These are phyloP conservation scores for Drosophila saltans DNA, from an alignment of 1,140 invertebrate genomes.

Conservation along the genomic window DNA sequence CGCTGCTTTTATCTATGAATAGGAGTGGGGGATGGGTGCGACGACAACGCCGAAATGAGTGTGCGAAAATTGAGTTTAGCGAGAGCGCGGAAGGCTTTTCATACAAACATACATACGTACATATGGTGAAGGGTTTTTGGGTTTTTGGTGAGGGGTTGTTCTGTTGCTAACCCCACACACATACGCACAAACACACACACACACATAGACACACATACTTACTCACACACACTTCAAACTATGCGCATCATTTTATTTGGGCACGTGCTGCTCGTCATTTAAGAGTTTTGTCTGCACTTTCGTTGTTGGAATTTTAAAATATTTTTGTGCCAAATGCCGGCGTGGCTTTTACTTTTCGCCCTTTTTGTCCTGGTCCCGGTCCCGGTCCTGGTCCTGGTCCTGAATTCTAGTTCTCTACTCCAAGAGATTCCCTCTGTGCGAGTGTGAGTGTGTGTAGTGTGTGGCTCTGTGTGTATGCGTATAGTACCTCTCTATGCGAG, in stretches of 20 bases:
- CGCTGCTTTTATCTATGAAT: not conserved
- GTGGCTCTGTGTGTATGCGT: not conserved
- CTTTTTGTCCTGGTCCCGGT: slow-evolving; percentile 46
- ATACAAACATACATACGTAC: not conserved
- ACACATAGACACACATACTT: not conserved
- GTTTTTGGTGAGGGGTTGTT: slow-evolving; percentile 1
- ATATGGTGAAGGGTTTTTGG: slow-evolving; percentile 13
- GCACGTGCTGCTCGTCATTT: slow-evolving; percentile 81
- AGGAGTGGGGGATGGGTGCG: not conserved
- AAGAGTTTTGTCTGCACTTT: slow-evolving; percentile 82
- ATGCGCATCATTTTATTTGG: slow-evolving; percentile 71
- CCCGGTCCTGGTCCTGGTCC: not conserved
- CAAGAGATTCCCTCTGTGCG: slow-evolving; percentile 15
- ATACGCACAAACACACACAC: not conserved
- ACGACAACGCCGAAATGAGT: not conserved
- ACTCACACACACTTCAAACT: slow-evolving; percentile 32
- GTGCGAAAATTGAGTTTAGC: slow-evolving; percentile 59
- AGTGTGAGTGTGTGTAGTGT: not conserved
- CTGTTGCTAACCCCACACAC: not conserved
- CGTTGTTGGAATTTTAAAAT: slow-evolving; percentile 79
- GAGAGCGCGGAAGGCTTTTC: slow-evolving; percentile 7
- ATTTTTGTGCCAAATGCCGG: slow-evolving; percentile 64
- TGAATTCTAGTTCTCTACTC: slow-evolving; percentile 4
- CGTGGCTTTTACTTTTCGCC: slow-evolving; percentile 67
- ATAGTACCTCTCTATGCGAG: slow-evolving; percentile 11